Evolutionary conservation across 2,888 invertebrate genomes (phyloP).

Genomic region (Gibbula magus): DNA sequence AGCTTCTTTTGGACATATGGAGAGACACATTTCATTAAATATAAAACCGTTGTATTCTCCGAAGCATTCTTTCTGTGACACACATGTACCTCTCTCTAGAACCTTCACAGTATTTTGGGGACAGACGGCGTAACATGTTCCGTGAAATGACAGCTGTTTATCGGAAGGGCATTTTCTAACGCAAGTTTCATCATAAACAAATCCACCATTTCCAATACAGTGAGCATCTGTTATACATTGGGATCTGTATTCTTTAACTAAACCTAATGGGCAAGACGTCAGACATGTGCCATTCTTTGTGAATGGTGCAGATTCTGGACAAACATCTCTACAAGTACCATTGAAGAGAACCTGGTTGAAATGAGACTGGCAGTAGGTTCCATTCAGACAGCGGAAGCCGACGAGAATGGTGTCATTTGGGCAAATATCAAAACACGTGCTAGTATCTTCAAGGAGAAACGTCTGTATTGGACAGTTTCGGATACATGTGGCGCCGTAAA

Average conservation of each 20-base stretch:
- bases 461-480: background rate
- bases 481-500: background rate
- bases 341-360: background rate
- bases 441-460: background rate
- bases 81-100: too few relatives aligned
- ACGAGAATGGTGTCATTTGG: background rate
- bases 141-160: too few relatives aligned
- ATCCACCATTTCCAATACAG: too few relatives aligned
- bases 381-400: background rate
- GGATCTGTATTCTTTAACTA: background rate
- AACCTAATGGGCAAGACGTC: background rate
- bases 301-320: background rate
- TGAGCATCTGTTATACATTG: background rate
- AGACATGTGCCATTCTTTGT: background rate
- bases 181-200: too few relatives aligned
- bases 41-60: too few relatives aligned
- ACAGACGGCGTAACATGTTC: too few relatives aligned
- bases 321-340: background rate
- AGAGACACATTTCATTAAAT: too few relatives aligned
- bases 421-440: background rate
- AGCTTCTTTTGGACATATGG: too few relatives aligned
- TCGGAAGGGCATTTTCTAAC: too few relatives aligned
- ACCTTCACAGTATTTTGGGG: too few relatives aligned
- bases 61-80: too few relatives aligned
- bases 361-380: background rate